Percentiles rank a stretch among this genome's conserved stretches.
Evolutionary conservation across 23 tunicate genomes (phyloP).

Genomic region (Corella eumyota): DNA sequence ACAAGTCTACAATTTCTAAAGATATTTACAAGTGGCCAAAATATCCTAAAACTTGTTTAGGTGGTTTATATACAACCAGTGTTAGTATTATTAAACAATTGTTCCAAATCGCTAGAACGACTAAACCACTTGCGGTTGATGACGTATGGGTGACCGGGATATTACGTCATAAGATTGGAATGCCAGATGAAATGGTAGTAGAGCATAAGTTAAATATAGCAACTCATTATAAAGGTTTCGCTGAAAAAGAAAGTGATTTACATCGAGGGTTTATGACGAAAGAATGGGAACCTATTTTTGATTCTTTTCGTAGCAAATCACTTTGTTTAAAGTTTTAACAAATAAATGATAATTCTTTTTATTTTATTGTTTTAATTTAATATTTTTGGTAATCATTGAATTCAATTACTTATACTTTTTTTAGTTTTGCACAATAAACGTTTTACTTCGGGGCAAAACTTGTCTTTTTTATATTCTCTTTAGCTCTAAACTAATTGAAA

Average conservation of each 20-base stretch:
- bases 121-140: conserved; percentile 3
- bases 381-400: too few relatives aligned
- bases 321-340: too few relatives aligned
- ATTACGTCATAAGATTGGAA: conserved; percentile 3
- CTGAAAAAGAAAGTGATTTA: background rate
- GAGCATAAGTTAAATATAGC: background rate
- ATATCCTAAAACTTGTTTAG: conserved; percentile 4
- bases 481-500: too few relatives aligned
- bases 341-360: too few relatives aligned
- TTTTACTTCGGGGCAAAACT: too few relatives aligned
- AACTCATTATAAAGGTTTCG: background rate
- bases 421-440: too few relatives aligned
- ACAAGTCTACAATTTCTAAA: conserved; percentile 1
- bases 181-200: conserved; percentile 10
- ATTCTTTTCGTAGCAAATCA: background rate
- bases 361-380: too few relatives aligned
- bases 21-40: conserved; percentile 5
- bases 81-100: background rate
- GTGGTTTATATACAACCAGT: conserved; percentile 9
- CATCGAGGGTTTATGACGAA: background rate
- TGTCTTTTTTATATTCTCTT: too few relatives aligned
- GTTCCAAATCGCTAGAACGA: background rate
- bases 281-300: background rate
- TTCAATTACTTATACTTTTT: too few relatives aligned
- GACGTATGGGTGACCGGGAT: too few relatives aligned